These are phyloP conservation scores for Fratercula arctica DNA, from an alignment of 2,797 vertebrate species.

Conservation along the genomic window DNA sequence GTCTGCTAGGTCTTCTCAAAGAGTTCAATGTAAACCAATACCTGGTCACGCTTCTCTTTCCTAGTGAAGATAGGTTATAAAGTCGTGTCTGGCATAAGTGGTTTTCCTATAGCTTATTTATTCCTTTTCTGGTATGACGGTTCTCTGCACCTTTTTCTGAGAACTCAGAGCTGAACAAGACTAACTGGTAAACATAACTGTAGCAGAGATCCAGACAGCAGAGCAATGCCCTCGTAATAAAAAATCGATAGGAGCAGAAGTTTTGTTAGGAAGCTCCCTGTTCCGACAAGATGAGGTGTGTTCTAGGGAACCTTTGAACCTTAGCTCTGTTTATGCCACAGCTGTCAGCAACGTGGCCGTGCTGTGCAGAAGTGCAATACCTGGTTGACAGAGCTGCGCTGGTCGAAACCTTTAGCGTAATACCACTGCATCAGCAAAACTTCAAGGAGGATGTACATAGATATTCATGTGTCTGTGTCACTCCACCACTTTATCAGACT, in stretches of 20 bases:
- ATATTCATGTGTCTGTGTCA: background rate
- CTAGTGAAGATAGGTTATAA: background rate
- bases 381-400: background rate
- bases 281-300: background rate
- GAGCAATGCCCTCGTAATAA: background rate
- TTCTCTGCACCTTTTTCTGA: background rate
- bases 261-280: background rate
- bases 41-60: background rate
- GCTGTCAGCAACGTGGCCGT: fast-evolving
- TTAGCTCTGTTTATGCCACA: background rate
- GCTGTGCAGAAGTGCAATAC: background rate
- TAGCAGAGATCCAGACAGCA: background rate
- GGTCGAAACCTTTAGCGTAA: background rate
- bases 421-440: background rate
- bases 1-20: background rate
- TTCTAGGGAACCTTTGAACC: background rate
- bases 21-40: background rate
- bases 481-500: background rate
- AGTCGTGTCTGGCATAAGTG: background rate
- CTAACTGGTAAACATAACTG: background rate
- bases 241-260: background rate
- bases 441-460: background rate
- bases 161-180: background rate
- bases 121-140: background rate
- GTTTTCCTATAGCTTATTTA: background rate